Conservation (phyloP, 2,113 vertebrate species). For the Cettia cetti region DNA sequence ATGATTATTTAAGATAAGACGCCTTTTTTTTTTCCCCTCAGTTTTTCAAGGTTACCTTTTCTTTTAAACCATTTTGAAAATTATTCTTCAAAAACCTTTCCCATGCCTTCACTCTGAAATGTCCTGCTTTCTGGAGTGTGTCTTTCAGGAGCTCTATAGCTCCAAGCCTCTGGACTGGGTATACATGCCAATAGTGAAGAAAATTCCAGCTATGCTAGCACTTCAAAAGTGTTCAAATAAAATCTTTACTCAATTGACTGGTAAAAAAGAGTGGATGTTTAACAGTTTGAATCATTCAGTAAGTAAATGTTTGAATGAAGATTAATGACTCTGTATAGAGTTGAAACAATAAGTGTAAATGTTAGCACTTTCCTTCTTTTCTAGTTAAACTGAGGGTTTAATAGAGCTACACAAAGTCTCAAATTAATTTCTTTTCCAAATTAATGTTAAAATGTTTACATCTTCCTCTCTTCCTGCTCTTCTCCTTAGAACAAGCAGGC, state of each 20-base stretch:
- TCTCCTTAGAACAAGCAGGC: not conserved
- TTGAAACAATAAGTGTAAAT: not conserved
- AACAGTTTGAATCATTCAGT: not conserved
- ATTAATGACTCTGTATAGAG: not conserved
- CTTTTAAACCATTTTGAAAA: not conserved
- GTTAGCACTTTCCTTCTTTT: not conserved
- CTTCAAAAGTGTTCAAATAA: not conserved
- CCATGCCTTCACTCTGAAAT: not conserved
- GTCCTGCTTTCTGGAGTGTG: not conserved
- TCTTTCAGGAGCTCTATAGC: not conserved
- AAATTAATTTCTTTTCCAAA: not conserved
- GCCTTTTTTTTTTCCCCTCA: accelerated
- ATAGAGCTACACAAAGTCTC: not conserved
- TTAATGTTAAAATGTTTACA: not conserved
- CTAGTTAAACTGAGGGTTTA: not conserved
- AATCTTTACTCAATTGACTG: not conserved
- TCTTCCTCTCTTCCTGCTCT: not conserved
- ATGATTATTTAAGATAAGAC: not conserved
- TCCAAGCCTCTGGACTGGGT: not conserved
- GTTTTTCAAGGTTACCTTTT: not conserved
- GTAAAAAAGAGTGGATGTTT: not conserved
- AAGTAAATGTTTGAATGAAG: not conserved
- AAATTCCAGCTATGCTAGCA: not conserved
- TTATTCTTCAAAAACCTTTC: not conserved
- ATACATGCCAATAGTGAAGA: not conserved